Conservation (phyloP, 1,140 invertebrate genomes). For the Chlorops oryzae region DNA sequence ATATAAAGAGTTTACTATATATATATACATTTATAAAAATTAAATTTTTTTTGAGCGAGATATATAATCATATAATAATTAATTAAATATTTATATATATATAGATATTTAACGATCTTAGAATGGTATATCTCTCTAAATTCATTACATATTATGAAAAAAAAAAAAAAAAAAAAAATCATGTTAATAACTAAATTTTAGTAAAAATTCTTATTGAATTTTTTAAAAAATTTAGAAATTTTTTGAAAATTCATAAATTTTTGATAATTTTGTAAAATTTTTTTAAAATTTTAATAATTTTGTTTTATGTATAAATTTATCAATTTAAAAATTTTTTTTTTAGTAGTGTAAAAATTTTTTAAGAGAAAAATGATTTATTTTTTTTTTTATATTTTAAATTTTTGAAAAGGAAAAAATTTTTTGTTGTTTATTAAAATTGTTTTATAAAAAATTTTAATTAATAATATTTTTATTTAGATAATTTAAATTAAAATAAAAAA, state of each 20-base stretch:
- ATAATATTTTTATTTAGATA: slow-evolving; percentile 2
- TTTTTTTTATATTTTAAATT: background rate
- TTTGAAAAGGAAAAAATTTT: background rate
- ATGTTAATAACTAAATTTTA: too few species aligned
- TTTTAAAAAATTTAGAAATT: too few species aligned
- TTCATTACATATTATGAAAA: slow-evolving; percentile 5
- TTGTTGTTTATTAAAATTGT: background rate
- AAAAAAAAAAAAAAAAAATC: too few species aligned
- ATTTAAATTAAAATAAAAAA: slow-evolving; percentile 9
- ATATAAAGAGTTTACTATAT: too few species aligned
- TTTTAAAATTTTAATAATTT: too few species aligned
- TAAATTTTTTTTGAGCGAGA: slow-evolving; percentile 22
- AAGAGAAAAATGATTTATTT: background rate
- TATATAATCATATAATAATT: slow-evolving; percentile 19
- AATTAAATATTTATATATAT: too few species aligned
- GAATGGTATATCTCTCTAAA: slow-evolving; percentile 14
- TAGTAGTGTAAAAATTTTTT: too few species aligned
- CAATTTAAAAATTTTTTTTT: too few species aligned
- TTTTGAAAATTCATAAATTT: too few species aligned
- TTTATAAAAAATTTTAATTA: background rate
- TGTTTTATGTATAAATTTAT: too few species aligned
- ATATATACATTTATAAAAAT: slow-evolving; percentile 15
- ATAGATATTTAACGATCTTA: slow-evolving; percentile 22
- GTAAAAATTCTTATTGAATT: too few species aligned
- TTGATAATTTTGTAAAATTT: too few species aligned